A percentile compares a stretch with the other conserved stretches of the same genome.
Conservation (phyloP, 2,888 invertebrate species). For the Drosophila recens region DNA sequence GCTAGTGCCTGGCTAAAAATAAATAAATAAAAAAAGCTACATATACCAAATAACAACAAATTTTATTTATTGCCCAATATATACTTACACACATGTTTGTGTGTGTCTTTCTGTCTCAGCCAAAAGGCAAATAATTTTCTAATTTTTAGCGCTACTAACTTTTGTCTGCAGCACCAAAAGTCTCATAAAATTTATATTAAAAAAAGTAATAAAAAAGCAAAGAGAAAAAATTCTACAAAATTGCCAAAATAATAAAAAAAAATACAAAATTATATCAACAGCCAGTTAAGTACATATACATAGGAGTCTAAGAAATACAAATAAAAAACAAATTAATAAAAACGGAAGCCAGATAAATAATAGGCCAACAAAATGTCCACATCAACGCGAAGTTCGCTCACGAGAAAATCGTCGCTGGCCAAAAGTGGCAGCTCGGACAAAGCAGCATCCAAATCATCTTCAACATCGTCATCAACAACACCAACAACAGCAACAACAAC, state of each 20-base stretch:
- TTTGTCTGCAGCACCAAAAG: constrained; percentile 67
- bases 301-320: constrained; percentile 1
- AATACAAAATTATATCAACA: constrained; percentile 44
- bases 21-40: constrained; percentile 67
- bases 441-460: constrained; percentile 53
- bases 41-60: constrained; percentile 75
- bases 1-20: constrained; percentile 79
- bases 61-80: constrained; percentile 79
- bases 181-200: constrained; percentile 68
- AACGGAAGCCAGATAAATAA: constrained; percentile 53
- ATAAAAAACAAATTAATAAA: constrained; percentile 42
- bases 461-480: constrained; percentile 37
- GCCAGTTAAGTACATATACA: constrained; percentile 35
- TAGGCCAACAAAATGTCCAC: constrained; percentile 71
- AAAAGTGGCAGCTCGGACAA: constrained; percentile 67
- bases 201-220: constrained; percentile 51
- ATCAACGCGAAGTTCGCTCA: constrained; percentile 74
- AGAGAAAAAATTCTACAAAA: constrained; percentile 28
- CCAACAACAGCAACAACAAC: constrained; percentile 48
- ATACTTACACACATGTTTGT: constrained; percentile 48
- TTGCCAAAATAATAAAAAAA: constrained; percentile 41
- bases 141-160: constrained; percentile 75
- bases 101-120: constrained; percentile 43
- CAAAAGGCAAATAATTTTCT: constrained; percentile 65
- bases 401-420: constrained; percentile 72